phyloP scores from a whole-genome alignment of 2,888 invertebrate genomes.

The Philereme transversata region DNA sequence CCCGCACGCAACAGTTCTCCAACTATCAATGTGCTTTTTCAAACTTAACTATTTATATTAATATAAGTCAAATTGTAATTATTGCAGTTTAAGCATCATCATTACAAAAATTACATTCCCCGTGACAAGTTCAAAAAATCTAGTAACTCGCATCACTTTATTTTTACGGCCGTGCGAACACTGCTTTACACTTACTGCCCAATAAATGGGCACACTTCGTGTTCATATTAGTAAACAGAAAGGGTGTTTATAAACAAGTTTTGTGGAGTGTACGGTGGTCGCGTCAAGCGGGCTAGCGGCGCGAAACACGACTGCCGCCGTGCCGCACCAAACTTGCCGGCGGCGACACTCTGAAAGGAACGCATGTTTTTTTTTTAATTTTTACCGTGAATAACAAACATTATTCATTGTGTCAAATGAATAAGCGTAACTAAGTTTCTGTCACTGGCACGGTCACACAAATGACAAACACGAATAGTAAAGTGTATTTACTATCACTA shows the following conservation, averaged over 20 bases:
- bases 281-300: constrained; percentile 13
- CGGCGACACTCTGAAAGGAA: background rate
- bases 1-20: no score
- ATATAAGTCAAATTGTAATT: background rate
- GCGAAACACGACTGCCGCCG: constrained; percentile 21
- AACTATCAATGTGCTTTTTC: no score
- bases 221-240: constrained; percentile 45
- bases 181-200: constrained; percentile 42
- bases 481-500: no score
- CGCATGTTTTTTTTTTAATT: constrained; percentile 1
- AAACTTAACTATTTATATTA: no score
- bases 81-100: background rate
- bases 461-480: no score
- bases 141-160: background rate
- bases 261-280: background rate
- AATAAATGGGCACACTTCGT: constrained; percentile 42
- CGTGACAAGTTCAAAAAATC: background rate
- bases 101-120: background rate
- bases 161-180: background rate
- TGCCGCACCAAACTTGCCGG: background rate
- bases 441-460: no score
- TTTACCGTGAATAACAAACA: background rate
- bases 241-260: constrained; percentile 33
- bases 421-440: no score
- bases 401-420: no score